These are phyloP conservation scores for Volucella bombylans DNA, from an alignment of 2,888 invertebrate species.

Conservation along the genomic window DNA sequence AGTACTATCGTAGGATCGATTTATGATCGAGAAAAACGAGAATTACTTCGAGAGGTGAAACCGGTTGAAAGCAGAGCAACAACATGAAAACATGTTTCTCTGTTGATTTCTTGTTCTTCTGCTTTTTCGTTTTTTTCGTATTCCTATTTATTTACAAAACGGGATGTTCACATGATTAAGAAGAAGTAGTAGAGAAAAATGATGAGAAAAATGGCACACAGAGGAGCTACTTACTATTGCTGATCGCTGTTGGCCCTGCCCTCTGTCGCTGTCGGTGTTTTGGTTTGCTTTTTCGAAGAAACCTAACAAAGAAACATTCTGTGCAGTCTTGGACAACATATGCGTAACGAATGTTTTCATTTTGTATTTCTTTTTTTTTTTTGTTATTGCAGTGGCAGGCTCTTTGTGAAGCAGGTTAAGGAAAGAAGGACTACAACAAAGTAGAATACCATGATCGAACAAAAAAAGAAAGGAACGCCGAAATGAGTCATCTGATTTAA, in stretches of 20 bases:
- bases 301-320: slow-evolving; percentile 38
- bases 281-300: slow-evolving; percentile 2
- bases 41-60: slow-evolving; percentile 49
- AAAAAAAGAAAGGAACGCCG: background rate
- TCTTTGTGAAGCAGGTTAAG: slow-evolving; percentile 35
- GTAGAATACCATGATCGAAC: background rate
- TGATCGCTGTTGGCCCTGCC: slow-evolving; percentile 7
- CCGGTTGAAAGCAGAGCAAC: slow-evolving; percentile 72
- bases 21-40: slow-evolving; percentile 71
- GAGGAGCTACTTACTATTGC: slow-evolving; percentile 18
- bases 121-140: slow-evolving; percentile 39
- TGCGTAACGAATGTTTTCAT: slow-evolving; percentile 43
- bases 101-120: slow-evolving; percentile 53
- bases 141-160: slow-evolving; percentile 51
- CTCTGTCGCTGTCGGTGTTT: slow-evolving; percentile 4
- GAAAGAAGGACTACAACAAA: slow-evolving; percentile 33
- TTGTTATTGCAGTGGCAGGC: background rate
- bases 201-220: slow-evolving; percentile 67
- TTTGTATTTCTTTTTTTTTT: too few relatives aligned
- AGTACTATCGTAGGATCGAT: slow-evolving; percentile 53
- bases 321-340: slow-evolving; percentile 43
- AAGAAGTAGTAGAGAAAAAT: slow-evolving; percentile 43
- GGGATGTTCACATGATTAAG: slow-evolving; percentile 74
- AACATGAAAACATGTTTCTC: slow-evolving; percentile 63
- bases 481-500: slow-evolving; percentile 22